A percentile compares a stretch with the other conserved stretches of the same genome.
phyloP scores from a whole-genome alignment of 2,888 invertebrate genomes.

The Melinopterus prodromus region DNA sequence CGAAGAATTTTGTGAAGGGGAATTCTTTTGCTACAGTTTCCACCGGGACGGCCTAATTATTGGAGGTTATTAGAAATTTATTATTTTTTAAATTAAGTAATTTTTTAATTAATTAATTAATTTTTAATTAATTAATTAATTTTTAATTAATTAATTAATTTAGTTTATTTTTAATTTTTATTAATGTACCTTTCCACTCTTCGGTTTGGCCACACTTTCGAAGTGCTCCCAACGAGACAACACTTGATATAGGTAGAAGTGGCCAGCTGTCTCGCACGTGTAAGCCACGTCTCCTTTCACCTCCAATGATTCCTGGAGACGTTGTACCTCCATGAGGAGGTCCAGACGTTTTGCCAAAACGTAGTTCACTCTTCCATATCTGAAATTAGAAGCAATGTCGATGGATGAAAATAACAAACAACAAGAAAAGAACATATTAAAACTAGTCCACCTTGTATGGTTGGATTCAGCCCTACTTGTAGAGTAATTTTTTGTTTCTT shows the following conservation, averaged over 20 bases:
- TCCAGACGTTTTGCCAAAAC: constrained; percentile 94
- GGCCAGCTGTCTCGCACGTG: constrained; percentile 98
- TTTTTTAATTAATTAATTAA: constrained; percentile 18
- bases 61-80: constrained; percentile 28
- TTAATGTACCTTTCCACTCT: constrained; percentile 56
- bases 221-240: constrained; percentile 94
- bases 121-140: no score
- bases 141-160: constrained; percentile 25
- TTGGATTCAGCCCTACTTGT: no score
- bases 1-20: constrained; percentile 94
- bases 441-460: no score
- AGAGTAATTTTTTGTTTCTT: no score
- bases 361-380: constrained; percentile 98
- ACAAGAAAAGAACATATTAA: no score
- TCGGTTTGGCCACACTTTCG: constrained; percentile 67
- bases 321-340: constrained; percentile 85
- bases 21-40: constrained; percentile 79
- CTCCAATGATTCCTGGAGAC: constrained; percentile 85
- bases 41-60: constrained; percentile 53
- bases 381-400: constrained; percentile 47
- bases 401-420: not conserved
- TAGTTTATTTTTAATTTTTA: constrained; percentile 32
- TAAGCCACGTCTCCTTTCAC: constrained; percentile 91
- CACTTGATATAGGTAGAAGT: constrained; percentile 96
- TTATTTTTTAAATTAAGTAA: not conserved